Conservation (phyloP, 2,797 vertebrate genomes). For the Hyperoplus lanceolatus region DNA sequence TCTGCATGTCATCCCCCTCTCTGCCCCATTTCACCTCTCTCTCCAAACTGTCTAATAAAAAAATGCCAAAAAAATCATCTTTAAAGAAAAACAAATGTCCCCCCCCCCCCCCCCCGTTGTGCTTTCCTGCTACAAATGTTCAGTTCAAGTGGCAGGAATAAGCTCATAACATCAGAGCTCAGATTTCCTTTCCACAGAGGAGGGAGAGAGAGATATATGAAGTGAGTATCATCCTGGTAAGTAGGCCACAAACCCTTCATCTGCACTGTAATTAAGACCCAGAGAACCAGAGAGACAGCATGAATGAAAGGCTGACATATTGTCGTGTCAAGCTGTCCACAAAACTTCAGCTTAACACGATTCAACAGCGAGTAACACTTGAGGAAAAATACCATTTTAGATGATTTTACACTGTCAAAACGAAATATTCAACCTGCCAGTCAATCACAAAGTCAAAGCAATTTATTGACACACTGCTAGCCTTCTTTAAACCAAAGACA, state of each 20-base stretch:
- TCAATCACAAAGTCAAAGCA: not conserved
- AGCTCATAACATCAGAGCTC: conserved; percentile 44
- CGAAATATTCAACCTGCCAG: not conserved
- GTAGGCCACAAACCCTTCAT: conserved; percentile 40
- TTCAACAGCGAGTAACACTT: not conserved
- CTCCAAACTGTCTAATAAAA: no score
- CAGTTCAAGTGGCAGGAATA: not conserved
- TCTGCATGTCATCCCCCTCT: no score
- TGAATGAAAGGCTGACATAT: not conserved
- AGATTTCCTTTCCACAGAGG: conserved; percentile 36
- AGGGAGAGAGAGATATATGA: not conserved
- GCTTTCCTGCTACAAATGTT: not conserved
- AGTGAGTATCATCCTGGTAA: conserved; percentile 22
- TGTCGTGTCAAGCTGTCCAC: not conserved
- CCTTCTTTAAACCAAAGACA: not conserved
- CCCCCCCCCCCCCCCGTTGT: not conserved
- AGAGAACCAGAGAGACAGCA: not conserved
- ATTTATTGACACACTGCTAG: no score
- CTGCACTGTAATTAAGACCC: conserved; percentile 44
- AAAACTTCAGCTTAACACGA: not conserved
- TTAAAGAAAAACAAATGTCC: not conserved
- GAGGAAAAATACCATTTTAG: not conserved
- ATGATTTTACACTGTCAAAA: not conserved
- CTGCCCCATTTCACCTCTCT: no score
- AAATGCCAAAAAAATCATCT: no score